Evolutionary conservation across 2,888 invertebrate species (phyloP), one percentile per base, ranked within the genome.

Genomic region (Watsonalla binaria): DNA sequence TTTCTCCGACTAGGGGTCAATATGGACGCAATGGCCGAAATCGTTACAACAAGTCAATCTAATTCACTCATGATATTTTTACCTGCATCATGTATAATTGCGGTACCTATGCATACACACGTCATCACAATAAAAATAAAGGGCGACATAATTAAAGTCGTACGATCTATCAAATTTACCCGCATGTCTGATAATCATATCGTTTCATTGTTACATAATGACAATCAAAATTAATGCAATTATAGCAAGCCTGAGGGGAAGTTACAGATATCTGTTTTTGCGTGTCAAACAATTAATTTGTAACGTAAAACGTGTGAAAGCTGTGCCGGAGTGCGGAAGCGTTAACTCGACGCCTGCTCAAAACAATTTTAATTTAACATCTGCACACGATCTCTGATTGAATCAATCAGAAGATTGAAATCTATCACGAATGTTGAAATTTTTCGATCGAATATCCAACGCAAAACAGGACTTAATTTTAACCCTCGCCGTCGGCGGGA

Each of bases 381-480:
- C 11, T 8, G 42, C 42, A 42, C 58, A 63, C 57, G 62, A 61
- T 59, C 65, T 63, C 59, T 67, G 63, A 65, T 65, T 59, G 54
- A 56, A 63, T 59, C 54, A 57, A 54, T 60, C 56, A 46, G 13
- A 33, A 52, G 58, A 58, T 61, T 55, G 51, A 58, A 62, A 52
- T 45, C 51, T 57, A 57, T 56, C 53, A 56, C 53, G 47, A 59
- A 58, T 53, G 39, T 35, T 9, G 45, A 45, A 33, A 6, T 14
- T 24, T 35, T 14, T 51, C 45, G n/a, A 13, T 46, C 45, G n/a
- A n/a, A 50, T 51, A 45, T 6, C 13, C 33, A 45, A 51, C 11
- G 61, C 70, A 68, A 64, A 62, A 62, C 70, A 80, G 81, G 74
- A 82, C 69, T 82, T 84, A 80, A 84, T 83, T 83, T 79, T 77